Conservation (phyloP, 2,113 vertebrate species). For the Aegotheles bennettii region DNA sequence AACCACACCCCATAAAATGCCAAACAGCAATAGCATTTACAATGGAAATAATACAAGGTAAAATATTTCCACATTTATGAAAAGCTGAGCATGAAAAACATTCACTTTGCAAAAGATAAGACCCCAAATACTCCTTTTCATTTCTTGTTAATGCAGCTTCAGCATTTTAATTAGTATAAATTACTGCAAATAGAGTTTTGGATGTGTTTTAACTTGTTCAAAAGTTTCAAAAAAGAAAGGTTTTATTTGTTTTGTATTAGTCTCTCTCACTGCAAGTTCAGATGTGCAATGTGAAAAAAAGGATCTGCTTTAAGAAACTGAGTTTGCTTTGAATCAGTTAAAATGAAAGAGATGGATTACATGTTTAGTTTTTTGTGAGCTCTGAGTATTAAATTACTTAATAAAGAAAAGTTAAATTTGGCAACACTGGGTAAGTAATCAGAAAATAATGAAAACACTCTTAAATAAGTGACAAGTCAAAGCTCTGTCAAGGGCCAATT, state of each 20-base stretch:
- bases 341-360: slow-evolving; percentile 35
- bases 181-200: slow-evolving; percentile 13
- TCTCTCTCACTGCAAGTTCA: slow-evolving; percentile 29
- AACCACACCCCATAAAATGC: slow-evolving; percentile 67
- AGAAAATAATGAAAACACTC: slow-evolving; percentile 44
- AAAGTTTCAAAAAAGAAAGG: slow-evolving; percentile 49
- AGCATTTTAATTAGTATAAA: slow-evolving; percentile 65
- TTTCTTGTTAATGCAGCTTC: slow-evolving; percentile 58
- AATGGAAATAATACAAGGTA: slow-evolving; percentile 53
- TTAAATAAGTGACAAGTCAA: slow-evolving; percentile 37
- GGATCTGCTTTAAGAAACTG: slow-evolving; percentile 10
- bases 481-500: background rate
- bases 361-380: slow-evolving; percentile 24
- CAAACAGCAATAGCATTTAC: slow-evolving; percentile 51
- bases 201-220: slow-evolving; percentile 57
- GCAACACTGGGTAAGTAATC: slow-evolving; percentile 2
- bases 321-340: slow-evolving; percentile 45
- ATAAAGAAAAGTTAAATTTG: slow-evolving; percentile 46
- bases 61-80: slow-evolving; percentile 33
- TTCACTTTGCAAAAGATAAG: slow-evolving; percentile 52
- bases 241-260: slow-evolving; percentile 56
- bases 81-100: slow-evolving; percentile 50
- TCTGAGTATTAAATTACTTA: slow-evolving; percentile 56
- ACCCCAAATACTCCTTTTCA: slow-evolving; percentile 55
- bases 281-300: slow-evolving; percentile 23